Evolutionary conservation across 2,797 vertebrate species (phyloP), one percentile per base, ranked within the genome.

Genomic region (Lagocephalus sceleratus): DNA sequence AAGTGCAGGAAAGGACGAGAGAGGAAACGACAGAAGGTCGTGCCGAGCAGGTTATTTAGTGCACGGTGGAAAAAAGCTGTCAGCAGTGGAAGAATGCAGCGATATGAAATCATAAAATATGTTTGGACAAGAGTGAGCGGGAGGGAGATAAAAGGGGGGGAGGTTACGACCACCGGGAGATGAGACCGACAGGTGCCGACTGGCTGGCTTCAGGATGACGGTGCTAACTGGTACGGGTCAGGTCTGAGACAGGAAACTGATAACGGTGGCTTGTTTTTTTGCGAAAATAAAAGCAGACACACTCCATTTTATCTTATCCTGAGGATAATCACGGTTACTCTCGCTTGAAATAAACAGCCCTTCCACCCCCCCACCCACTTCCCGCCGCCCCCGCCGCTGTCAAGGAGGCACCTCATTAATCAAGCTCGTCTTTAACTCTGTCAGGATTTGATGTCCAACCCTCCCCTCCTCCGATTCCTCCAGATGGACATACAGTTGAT

Each of bases 401-500:
- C n/a, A 17, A 41, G 11, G 26, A 51, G 19, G 9, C 20, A 3
- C 62, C 20, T 50, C 25, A 14, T 46, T 12, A 17, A 39, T 62
- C 57, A 67, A 64, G 52, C 68, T 64, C 63, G 15, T 14, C n/a
- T 6, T 46, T 57, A 41, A 57, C 57, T 20, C 54, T 5, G 49
- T 10, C 25, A 10, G 32, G 38, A 53, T 79, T 58, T 64, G 43
- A 80, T 69, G 47, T 64, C 43, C 32, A 38, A 8, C 9, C 26
- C 9, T 29, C 7, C 9, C 26, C 2, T 8, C 26, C 26, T 9
- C 26, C 7, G 26, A 9, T 9, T 29, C 26, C 10, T 29, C 55
- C 16, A 54, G 54, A 63, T 56, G 52, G 8, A 48, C 55, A 49
- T 22, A 60, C 71, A 66, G 73, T 86, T 86, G 80, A 85, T 82